phyloP scores from a whole-genome alignment of 2,888 invertebrate species.

The Acanthoscelides obtectus region DNA sequence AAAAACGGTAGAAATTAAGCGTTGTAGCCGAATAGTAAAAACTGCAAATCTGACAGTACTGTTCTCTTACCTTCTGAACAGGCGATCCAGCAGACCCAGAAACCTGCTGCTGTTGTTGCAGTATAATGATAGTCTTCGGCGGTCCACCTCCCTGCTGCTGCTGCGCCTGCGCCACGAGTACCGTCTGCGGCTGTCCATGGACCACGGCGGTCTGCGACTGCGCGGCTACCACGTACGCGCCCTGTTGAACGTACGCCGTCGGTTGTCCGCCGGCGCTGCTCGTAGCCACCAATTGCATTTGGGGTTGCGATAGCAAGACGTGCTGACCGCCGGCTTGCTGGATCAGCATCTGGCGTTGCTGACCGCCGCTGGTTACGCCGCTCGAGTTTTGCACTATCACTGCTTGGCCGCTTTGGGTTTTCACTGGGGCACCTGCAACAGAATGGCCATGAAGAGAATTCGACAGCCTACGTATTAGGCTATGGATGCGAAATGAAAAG shows the following conservation, averaged over 20 bases:
- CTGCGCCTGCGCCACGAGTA: constrained; percentile 62
- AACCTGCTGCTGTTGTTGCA: constrained; percentile 55
- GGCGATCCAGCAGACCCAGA: constrained; percentile 38
- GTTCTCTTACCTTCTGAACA: constrained; percentile 29
- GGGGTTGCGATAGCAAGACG: constrained; percentile 41
- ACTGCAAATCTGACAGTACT: too few relatives aligned
- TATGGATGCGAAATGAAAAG: neutral
- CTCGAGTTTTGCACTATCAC: constrained; percentile 44
- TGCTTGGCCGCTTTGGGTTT: constrained; percentile 41
- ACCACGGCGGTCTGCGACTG: constrained; percentile 59
- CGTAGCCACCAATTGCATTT: constrained; percentile 49
- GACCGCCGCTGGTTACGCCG: constrained; percentile 29
- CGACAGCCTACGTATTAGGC: neutral
- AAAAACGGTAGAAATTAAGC: too few relatives aligned
- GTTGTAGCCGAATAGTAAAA: too few relatives aligned
- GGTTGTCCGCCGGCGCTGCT: constrained; percentile 48
- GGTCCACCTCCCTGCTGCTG: constrained; percentile 62
- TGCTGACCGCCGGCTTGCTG: constrained; percentile 42
- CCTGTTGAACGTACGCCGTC: constrained; percentile 53
- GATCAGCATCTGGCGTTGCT: constrained; percentile 38
- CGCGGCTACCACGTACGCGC: constrained; percentile 57
- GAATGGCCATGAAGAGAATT: neutral
- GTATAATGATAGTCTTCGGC: constrained; percentile 65
- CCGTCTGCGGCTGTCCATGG: constrained; percentile 59
- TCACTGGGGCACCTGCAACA: constrained; percentile 37